Percentiles rank a stretch among this genome's conserved stretches.
Conservation (phyloP, 2,888 invertebrate genomes). For the Beris morrisii region DNA sequence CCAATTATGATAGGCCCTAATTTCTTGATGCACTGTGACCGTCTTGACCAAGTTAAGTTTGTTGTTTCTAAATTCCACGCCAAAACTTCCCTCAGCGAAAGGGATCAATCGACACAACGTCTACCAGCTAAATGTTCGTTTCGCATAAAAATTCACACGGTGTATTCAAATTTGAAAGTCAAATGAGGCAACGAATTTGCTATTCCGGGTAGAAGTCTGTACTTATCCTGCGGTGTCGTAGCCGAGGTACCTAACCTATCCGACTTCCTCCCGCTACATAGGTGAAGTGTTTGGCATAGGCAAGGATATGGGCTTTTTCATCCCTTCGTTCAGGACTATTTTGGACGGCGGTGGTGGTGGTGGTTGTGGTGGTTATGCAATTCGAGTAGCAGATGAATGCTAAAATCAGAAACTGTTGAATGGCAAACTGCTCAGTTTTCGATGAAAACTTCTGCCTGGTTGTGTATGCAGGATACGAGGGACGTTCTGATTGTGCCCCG, state of each 20-base stretch:
- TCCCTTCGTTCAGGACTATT: slow-evolving; percentile 9
- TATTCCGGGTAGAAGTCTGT: slow-evolving; percentile 30
- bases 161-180: slow-evolving; percentile 37
- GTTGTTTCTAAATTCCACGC: too few species aligned
- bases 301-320: slow-evolving; percentile 1
- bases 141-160: slow-evolving; percentile 14
- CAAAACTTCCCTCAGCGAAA: too few species aligned
- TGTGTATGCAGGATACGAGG: slow-evolving; percentile 33
- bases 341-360: not conserved
- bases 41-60: too few species aligned
- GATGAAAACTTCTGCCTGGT: slow-evolving; percentile 27
- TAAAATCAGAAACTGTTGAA: slow-evolving; percentile 37
- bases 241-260: not conserved
- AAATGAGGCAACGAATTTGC: slow-evolving; percentile 35
- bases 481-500: slow-evolving; percentile 34
- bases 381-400: slow-evolving; percentile 38
- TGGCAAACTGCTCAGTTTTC: slow-evolving; percentile 34
- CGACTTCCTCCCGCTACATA: not conserved
- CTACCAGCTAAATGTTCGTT: too few species aligned
- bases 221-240: slow-evolving; percentile 13
- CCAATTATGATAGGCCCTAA: too few species aligned
- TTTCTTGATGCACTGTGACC: too few species aligned
- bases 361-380: slow-evolving; percentile 32
- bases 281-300: too few species aligned
- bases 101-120: too few species aligned